Conservation (phyloP, 2,888 invertebrate species). For the Eulithis prunata region DNA sequence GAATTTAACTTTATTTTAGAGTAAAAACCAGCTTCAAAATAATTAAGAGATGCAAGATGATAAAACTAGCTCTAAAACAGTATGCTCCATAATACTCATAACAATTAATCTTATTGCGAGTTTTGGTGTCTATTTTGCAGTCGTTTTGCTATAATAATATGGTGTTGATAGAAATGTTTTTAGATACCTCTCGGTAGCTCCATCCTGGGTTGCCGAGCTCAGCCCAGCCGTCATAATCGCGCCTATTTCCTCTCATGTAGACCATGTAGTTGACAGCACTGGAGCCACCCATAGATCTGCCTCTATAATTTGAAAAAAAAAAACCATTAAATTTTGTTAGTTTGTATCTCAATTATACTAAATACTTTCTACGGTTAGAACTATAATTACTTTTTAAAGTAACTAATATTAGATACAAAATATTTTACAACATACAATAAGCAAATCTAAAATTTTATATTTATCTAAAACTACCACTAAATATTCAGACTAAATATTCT, state of each 20-base stretch:
- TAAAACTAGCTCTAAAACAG: too few relatives aligned
- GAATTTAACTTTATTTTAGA: too few relatives aligned
- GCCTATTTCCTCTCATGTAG: constrained; percentile 84
- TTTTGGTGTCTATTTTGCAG: too few relatives aligned
- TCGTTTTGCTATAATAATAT: too few relatives aligned
- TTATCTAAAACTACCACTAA: too few relatives aligned
- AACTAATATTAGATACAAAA: neutral
- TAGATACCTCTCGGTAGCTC: constrained; percentile 82
- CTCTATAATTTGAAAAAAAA: constrained; percentile 61
- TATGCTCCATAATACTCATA: too few relatives aligned
- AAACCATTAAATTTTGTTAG: neutral
- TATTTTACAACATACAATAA: neutral
- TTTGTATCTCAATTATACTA: neutral
- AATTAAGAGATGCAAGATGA: too few relatives aligned
- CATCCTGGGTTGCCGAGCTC: constrained; percentile 86
- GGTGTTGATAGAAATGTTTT: neutral
- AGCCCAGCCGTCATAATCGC: constrained; percentile 88
- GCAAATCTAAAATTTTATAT: neutral
- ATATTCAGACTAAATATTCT: too few relatives aligned
- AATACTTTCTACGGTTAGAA: neutral
- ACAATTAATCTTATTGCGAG: too few relatives aligned
- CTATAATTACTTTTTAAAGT: neutral
- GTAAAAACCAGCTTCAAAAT: too few relatives aligned
- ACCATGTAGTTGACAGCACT: constrained; percentile 88
- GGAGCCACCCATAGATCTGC: constrained; percentile 87